Evolutionary conservation across 2,797 vertebrate species (phyloP).

Genomic region (Spinus pinus): DNA sequence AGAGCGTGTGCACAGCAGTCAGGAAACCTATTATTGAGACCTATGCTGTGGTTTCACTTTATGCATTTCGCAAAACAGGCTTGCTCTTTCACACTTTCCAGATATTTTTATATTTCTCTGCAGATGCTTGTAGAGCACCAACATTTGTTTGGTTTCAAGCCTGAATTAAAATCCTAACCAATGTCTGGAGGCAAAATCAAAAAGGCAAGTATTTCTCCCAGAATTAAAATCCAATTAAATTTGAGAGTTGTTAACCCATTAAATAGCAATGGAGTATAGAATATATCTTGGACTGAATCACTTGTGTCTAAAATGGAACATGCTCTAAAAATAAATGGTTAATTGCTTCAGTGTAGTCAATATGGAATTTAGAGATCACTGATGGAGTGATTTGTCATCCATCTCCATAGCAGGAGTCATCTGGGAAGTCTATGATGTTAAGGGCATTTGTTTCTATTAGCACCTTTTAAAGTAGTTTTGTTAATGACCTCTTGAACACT

Average conservation of each 20-base stretch:
- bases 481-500: slow-evolving; percentile 31
- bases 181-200: not conserved
- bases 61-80: not conserved
- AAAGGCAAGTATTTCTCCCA: not conserved
- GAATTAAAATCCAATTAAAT: slow-evolving; percentile 28
- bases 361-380: slow-evolving; percentile 37
- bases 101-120: slow-evolving; percentile 42
- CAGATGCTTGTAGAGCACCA: slow-evolving; percentile 8
- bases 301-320: slow-evolving; percentile 44
- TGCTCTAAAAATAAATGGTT: slow-evolving; percentile 47
- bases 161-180: not conserved
- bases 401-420: not conserved
- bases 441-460: slow-evolving; percentile 37
- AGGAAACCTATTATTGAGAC: not conserved
- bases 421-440: slow-evolving; percentile 35
- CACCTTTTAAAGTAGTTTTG: not conserved
- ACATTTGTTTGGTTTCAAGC: slow-evolving; percentile 33
- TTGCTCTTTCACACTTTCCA: not conserved
- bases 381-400: slow-evolving; percentile 38
- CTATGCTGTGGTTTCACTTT: not conserved
- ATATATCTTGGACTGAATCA: slow-evolving; percentile 12
- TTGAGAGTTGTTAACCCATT: slow-evolving; percentile 14
- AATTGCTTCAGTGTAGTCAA: slow-evolving; percentile 38
- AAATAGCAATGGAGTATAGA: not conserved
- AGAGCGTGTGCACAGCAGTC: not conserved